A percentile compares a stretch with the other conserved stretches of the same genome.
phyloP scores from a whole-genome alignment of 2,888 invertebrate species.

The Macropis europaea region DNA sequence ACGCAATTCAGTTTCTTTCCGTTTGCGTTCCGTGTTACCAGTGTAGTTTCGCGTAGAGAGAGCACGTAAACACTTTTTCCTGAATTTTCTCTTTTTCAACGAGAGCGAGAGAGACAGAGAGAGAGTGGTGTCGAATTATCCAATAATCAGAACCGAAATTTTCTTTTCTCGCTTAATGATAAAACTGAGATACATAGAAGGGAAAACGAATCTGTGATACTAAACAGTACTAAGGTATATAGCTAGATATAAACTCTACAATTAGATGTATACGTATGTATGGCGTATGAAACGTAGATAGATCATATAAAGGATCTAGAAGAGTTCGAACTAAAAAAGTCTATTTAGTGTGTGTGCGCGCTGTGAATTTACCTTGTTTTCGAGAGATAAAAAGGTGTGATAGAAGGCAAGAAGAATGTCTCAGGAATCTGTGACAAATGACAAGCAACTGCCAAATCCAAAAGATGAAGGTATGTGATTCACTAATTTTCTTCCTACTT shows the following conservation, averaged over 20 bases:
- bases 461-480: slow-evolving; percentile 49
- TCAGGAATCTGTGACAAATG: slow-evolving; percentile 74
- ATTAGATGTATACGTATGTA: slow-evolving; percentile 64
- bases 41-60: slow-evolving; percentile 43
- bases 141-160: slow-evolving; percentile 21
- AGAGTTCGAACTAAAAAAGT: slow-evolving; percentile 38
- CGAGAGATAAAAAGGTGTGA: slow-evolving; percentile 33
- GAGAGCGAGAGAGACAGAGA: too few species aligned
- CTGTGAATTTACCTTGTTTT: slow-evolving; percentile 52
- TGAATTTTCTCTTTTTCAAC: slow-evolving; percentile 53
- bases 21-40: slow-evolving; percentile 42
- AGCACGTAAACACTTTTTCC: slow-evolving; percentile 65
- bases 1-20: slow-evolving; percentile 51
- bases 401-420: slow-evolving; percentile 69
- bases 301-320: slow-evolving; percentile 56
- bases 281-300: slow-evolving; percentile 60
- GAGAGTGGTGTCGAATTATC: slow-evolving; percentile 45
- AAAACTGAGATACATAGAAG: slow-evolving; percentile 53
- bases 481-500: neutral
- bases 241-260: slow-evolving; percentile 66
- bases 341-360: slow-evolving; percentile 49
- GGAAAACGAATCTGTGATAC: slow-evolving; percentile 75
- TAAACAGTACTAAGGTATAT: slow-evolving; percentile 75
- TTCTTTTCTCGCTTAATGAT: slow-evolving; percentile 41
- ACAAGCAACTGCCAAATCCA: slow-evolving; percentile 68